Base-by-base conservation (phyloP, 2,797 vertebrate genomes). In the Alectoris magna region DNA sequence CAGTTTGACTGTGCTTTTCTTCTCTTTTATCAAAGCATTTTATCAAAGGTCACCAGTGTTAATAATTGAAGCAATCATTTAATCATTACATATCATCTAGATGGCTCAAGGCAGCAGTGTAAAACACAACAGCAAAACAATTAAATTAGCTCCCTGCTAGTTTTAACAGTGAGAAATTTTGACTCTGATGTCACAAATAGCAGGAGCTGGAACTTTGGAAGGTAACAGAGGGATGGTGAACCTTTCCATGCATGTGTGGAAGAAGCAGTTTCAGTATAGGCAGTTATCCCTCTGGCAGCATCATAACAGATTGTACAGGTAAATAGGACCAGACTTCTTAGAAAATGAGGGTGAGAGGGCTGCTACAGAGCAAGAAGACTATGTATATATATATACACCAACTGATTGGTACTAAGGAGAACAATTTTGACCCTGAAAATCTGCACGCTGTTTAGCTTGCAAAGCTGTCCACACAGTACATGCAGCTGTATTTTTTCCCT, bases 41-140 rank as follows among this genome's bases (percentile, higher is more conserved):
- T 93, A 78, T 41, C 71, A 79, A 90, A 64, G n/a, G 80, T 92
- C 60, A 59, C 23, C 26, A 56, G 26, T 77, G 83, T 77, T 84
- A 93, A 85, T 90, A 91, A 81, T 60, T 84, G n/a, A 86, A 91
- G 26, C 21, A 88, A 76, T 88, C 12, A 64, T 80, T 94, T 94
- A 24, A 79, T 76, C 73, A 24, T 71, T 90, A 36, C 43, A 81
- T 81, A 58, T 79, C 64, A 76, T 72, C 68, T 60, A 71, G 44
- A 67, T 12, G 10, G 38, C 64, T 92, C 44, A 73, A 78, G 64
- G 64, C 44, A 86, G 34, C 27, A 68, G 16, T 67, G 53, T 46
- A 67, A 95, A 88, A 87, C 53, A 73, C 39, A 90, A 39, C 4
- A 38, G 36, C 75, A 81, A 92, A 55, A 64, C 3, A 48, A 63